These are phyloP conservation scores for Vanessa tameamea DNA, from an alignment of 1,140 invertebrate species.

Conservation along the genomic window DNA sequence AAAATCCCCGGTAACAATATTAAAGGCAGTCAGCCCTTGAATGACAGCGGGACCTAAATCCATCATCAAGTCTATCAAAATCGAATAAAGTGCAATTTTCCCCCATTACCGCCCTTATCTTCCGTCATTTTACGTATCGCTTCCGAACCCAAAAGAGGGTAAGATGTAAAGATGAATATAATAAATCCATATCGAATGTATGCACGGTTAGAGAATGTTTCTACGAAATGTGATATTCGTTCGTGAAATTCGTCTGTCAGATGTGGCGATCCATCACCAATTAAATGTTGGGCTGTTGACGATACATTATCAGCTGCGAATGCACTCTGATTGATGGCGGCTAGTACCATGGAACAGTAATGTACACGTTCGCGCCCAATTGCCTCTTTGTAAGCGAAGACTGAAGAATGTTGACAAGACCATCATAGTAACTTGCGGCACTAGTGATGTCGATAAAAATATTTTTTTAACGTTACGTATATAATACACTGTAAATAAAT, in stretches of 20 bases:
- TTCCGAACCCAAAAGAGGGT: slow-evolving; percentile 74
- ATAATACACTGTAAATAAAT: too few relatives aligned
- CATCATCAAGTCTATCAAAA: slow-evolving; percentile 77
- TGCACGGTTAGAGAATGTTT: slow-evolving; percentile 65
- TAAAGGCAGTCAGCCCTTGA: slow-evolving; percentile 49
- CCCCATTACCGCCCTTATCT: slow-evolving; percentile 77
- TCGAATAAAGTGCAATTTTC: slow-evolving; percentile 79
- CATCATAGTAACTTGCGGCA: not conserved
- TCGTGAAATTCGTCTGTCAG: slow-evolving; percentile 59
- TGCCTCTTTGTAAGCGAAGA: not conserved
- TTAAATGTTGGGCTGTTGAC: slow-evolving; percentile 73
- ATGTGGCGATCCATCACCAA: slow-evolving; percentile 73
- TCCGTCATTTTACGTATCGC: slow-evolving; percentile 78
- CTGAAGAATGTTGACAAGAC: slow-evolving; percentile 5
- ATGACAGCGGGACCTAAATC: slow-evolving; percentile 70
- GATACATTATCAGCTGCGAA: slow-evolving; percentile 72
- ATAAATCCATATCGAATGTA: slow-evolving; percentile 75
- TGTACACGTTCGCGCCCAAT: slow-evolving; percentile 2
- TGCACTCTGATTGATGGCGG: slow-evolving; percentile 70
- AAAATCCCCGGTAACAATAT: slow-evolving; percentile 34
- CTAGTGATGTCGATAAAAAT: not conserved
- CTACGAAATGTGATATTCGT: slow-evolving; percentile 63
- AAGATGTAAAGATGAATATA: slow-evolving; percentile 72
- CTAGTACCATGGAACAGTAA: slow-evolving; percentile 57
- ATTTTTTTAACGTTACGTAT: too few relatives aligned